Conservation (phyloP, 2,113 vertebrate species). For the Crotalus helleri region DNA sequence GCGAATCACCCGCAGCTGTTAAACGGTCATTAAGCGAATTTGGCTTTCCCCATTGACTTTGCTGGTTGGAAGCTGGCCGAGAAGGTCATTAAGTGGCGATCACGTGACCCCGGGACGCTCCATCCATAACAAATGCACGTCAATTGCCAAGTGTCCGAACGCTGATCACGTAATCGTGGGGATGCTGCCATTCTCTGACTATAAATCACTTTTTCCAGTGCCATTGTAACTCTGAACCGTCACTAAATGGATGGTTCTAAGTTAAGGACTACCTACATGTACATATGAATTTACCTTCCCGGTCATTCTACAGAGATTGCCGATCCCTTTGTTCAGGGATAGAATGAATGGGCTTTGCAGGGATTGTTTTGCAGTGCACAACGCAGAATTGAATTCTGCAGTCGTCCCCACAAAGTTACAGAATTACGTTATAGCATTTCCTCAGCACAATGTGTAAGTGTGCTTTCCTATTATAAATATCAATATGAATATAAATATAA, state of each 20-base stretch:
- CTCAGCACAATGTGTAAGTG: background rate
- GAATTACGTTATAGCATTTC: background rate
- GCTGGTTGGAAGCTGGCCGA: background rate
- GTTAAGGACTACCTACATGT: background rate
- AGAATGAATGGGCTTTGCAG: background rate
- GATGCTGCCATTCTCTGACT: background rate
- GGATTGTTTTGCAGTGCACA: background rate
- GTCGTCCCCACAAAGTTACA: background rate
- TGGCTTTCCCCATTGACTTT: background rate
- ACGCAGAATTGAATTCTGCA: background rate
- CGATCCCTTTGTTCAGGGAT: background rate
- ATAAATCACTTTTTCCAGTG: background rate
- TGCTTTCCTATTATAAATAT: background rate
- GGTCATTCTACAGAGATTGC: background rate
- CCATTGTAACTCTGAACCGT: background rate
- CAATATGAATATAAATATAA: too few relatives aligned
- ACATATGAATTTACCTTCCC: too few relatives aligned
- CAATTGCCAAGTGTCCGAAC: background rate
- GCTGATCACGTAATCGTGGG: too few relatives aligned
- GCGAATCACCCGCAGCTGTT: too few relatives aligned
- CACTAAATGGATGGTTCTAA: background rate
- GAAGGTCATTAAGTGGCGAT: background rate
- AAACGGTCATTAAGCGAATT: background rate
- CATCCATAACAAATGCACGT: background rate
- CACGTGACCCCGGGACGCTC: background rate